phyloP scores from a whole-genome alignment of 2,113 vertebrate species.

The Mus spicilegus region DNA sequence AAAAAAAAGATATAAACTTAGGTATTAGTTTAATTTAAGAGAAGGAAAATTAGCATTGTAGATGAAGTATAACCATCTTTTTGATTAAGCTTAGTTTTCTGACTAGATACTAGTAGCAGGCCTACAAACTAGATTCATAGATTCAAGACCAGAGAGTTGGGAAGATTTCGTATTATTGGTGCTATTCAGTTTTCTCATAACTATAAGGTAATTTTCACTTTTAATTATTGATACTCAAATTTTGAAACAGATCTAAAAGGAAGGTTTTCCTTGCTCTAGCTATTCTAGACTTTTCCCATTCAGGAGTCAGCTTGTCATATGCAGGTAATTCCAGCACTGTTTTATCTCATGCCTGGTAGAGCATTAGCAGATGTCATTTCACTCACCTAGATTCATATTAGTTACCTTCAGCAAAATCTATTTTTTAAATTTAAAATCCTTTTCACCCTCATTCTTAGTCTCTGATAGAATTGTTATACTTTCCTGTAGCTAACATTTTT shows the following conservation, averaged over 20 bases:
- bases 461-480: slow-evolving; percentile 50
- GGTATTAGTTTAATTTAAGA: slow-evolving; percentile 56
- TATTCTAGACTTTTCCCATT: slow-evolving; percentile 42
- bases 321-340: not conserved
- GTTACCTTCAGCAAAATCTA: slow-evolving; percentile 9
- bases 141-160: slow-evolving; percentile 22
- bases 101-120: not conserved
- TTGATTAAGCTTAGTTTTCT: slow-evolving; percentile 37
- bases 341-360: slow-evolving; percentile 38
- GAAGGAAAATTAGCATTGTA: slow-evolving; percentile 19
- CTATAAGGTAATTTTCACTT: slow-evolving; percentile 42
- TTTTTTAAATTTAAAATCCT: not conserved
- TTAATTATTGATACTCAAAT: slow-evolving; percentile 32
- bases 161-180: not conserved
- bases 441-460: slow-evolving; percentile 30
- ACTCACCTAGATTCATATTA: slow-evolving; percentile 43
- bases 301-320: slow-evolving; percentile 18
- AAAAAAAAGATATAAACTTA: slow-evolving; percentile 21
- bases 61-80: slow-evolving; percentile 38
- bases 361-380: slow-evolving; percentile 20
- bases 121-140: slow-evolving; percentile 32
- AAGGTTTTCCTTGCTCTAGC: not conserved
- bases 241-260: slow-evolving; percentile 37
- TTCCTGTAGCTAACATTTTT: slow-evolving; percentile 51
- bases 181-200: not conserved